Base-by-base conservation (phyloP, 2,888 invertebrate genomes). In the Gryllus longicercus region DNA sequence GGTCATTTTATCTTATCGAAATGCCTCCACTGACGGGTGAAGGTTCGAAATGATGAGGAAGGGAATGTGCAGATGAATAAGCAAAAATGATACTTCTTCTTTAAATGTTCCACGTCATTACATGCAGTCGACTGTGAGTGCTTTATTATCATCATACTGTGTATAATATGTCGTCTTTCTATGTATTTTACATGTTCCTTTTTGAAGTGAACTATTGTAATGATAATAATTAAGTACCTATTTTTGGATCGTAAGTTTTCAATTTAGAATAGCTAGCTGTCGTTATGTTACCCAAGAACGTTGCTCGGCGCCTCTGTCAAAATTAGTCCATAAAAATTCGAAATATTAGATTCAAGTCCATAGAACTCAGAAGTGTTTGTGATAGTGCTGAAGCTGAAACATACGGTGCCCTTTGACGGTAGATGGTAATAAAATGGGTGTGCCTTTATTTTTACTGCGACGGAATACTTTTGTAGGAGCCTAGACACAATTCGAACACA, bases 221-320 rank as follows among this genome's bases (percentile, higher is more conserved):
- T 63, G 16, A 38, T 38, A 38, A 38, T n/a, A 63, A 18, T 63
- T 63, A 63, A 63, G 63, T 63, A 63, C 63, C 14, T 63, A 63
- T 63, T 63, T 63, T 63, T 63, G 63, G 63, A 63, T 18, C n/a
- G 63, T 63, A 63, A 18, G 63, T 63, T 63, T 63, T 63, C 63
- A 8, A 63, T 63, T 14, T 63, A 63, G 63, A 63, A 14, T 63
- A 63, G 63, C 14, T 63, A n/a, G 63, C 16, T 63, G 12, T 63
- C 16, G n/a, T 63, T 14, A 8, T 38, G 38, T 38, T 38, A 38
- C 38, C 38, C 38, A 38, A 38, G 38, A 38, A 38, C 38, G 38
- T 38, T 38, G 38, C 38, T 38, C 38, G 38, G 38, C 38, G 38
- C 38, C 38, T 38, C 38, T 38, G 38, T 38, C 38, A 38, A 38